Percentiles rank a stretch among this genome's conserved stretches.
phyloP scores from a whole-genome alignment of 1,140 invertebrate genomes.

The Panagrolaimus sp. region DNA sequence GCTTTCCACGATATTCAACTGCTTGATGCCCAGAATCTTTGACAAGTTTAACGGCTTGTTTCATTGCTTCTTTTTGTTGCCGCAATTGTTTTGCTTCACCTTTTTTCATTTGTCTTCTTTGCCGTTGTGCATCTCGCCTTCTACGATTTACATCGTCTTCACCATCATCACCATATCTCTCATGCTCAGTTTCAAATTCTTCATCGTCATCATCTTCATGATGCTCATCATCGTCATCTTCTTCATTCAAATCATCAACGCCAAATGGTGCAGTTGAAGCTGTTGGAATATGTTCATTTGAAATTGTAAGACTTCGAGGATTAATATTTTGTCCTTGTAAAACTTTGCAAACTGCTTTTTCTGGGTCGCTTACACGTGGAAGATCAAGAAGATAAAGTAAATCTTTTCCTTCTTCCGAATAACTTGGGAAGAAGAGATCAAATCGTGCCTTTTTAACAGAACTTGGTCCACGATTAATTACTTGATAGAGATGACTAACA shows the following conservation, averaged over 20 bases:
- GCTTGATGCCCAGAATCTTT: constrained; percentile 43
- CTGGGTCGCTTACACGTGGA: constrained; percentile 49
- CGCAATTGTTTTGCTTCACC: constrained; percentile 26
- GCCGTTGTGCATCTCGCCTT: constrained; percentile 10
- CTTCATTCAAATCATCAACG: constrained; percentile 22
- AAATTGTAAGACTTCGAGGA: constrained; percentile 50
- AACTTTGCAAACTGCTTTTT: constrained; percentile 48
- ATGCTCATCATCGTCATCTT: constrained; percentile 11
- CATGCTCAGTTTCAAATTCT: constrained; percentile 21
- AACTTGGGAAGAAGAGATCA: constrained; percentile 57
- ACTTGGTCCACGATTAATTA: constrained; percentile 51
- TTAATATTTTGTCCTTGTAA: constrained; percentile 55
- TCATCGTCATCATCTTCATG: not conserved
- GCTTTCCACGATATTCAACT: constrained; percentile 46
- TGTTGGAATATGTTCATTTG: constrained; percentile 53
- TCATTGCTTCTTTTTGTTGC: constrained; percentile 39
- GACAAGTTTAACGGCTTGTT: constrained; percentile 44
- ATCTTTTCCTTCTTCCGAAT: constrained; percentile 49
- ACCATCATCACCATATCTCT: constrained; percentile 17
- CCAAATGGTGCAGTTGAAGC: constrained; percentile 9
- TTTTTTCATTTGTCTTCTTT: not conserved
- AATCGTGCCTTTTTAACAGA: constrained; percentile 47
- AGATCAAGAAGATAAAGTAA: constrained; percentile 55
- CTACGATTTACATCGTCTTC: constrained; percentile 18
- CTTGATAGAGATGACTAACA: constrained; percentile 55